phyloP scores from a whole-genome alignment of 2,113 vertebrate species.

The Tapirus terrestris region DNA sequence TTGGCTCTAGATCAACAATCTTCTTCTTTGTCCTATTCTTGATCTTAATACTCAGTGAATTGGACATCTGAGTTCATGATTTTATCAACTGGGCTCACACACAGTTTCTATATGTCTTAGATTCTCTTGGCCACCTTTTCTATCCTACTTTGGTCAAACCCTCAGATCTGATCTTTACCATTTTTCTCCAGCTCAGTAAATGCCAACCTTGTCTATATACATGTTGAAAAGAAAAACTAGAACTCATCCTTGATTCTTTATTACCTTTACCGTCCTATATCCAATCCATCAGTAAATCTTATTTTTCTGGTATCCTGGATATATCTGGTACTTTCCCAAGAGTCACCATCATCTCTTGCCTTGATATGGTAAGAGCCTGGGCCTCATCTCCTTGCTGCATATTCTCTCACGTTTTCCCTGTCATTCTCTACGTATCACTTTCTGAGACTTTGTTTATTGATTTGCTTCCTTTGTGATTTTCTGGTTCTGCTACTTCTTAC shows the following conservation, averaged over 20 bases:
- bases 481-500: not conserved
- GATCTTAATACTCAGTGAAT: not conserved
- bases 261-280: not conserved
- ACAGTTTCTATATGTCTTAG: not conserved
- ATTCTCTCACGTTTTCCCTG: not conserved
- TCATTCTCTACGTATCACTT: not conserved
- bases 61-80: not conserved
- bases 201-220: not conserved
- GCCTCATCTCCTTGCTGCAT: not conserved
- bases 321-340: not conserved
- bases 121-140: not conserved
- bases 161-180: not conserved
- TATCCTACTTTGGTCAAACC: not conserved
- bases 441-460: not conserved
- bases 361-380: not conserved
- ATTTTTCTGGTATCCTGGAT: not conserved
- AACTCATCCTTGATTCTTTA: not conserved
- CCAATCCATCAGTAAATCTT: not conserved
- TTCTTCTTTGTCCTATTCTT: not conserved
- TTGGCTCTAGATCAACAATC: not conserved
- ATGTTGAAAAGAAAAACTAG: not conserved
- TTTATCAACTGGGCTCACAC: not conserved
- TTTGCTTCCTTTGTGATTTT: not conserved
- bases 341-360: not conserved
- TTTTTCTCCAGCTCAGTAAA: not conserved